Conservation (phyloP, 1,140 invertebrate genomes). For the Maniola jurtina region DNA sequence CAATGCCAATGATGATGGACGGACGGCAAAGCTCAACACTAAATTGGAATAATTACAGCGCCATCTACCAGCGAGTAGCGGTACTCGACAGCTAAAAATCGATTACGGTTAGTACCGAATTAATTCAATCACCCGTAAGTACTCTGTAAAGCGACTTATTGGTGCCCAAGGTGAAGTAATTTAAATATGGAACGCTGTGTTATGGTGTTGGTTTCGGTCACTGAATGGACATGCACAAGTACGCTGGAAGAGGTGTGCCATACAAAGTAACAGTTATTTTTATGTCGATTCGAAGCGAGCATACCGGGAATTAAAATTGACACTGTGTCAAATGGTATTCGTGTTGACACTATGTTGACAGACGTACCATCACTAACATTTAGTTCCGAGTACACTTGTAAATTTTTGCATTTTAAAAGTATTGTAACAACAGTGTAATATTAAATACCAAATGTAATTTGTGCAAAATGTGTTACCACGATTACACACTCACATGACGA, state of each 20-base stretch:
- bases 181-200: slow-evolving; percentile 42
- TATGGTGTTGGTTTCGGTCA: slow-evolving; percentile 21
- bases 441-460: too few species aligned
- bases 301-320: too few species aligned
- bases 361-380: too few species aligned
- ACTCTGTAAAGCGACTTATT: slow-evolving; percentile 35
- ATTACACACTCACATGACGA: too few species aligned
- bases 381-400: too few species aligned
- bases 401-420: too few species aligned
- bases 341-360: too few species aligned
- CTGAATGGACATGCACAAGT: not conserved
- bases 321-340: too few species aligned
- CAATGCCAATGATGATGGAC: not conserved
- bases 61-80: slow-evolving; percentile 62
- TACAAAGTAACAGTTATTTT: not conserved
- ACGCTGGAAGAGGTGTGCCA: too few species aligned
- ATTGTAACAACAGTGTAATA: too few species aligned
- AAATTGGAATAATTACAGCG: slow-evolving; percentile 34
- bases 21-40: not conserved
- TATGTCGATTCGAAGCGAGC: too few species aligned
- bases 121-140: slow-evolving; percentile 45
- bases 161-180: slow-evolving; percentile 37
- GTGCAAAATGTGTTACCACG: too few species aligned
- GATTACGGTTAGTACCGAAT: slow-evolving; percentile 38
- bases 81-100: slow-evolving; percentile 44